Conservation (phyloP, 2,888 invertebrate genomes). For the Linyphia triangularis region DNA sequence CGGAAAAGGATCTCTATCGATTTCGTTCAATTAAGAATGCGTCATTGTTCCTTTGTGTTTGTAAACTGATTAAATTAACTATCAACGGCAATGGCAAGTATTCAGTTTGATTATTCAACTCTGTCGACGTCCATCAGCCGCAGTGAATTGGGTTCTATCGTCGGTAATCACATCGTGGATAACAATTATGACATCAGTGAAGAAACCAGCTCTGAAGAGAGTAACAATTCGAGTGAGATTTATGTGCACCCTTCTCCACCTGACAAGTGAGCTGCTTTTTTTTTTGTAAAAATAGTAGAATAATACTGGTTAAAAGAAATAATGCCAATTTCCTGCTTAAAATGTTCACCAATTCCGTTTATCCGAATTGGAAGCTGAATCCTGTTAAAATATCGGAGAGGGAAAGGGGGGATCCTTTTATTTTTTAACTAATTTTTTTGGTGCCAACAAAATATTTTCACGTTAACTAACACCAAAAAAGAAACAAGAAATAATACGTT, state of each 20-base stretch:
- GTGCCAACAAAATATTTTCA: no score
- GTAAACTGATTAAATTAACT: neutral
- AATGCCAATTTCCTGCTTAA: no score
- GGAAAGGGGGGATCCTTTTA: no score
- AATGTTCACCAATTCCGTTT: no score
- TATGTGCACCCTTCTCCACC: constrained; percentile 64
- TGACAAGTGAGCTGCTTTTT: constrained; percentile 34
- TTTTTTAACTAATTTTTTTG: no score
- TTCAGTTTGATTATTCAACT: constrained; percentile 72
- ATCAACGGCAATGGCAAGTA: constrained; percentile 47
- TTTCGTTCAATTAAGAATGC: neutral
- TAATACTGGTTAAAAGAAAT: no score
- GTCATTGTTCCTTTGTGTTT: constrained; percentile 8
- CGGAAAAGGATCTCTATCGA: neutral
- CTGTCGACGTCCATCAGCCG: constrained; percentile 69
- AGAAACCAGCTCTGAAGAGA: constrained; percentile 55
- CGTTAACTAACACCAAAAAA: no score
- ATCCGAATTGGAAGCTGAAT: no score
- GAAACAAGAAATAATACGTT: no score
- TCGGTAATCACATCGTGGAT: constrained; percentile 56
- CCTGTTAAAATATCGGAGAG: no score
- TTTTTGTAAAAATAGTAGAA: no score
- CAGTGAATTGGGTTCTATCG: constrained; percentile 59
- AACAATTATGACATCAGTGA: constrained; percentile 59
- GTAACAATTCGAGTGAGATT: constrained; percentile 36